These are phyloP conservation scores for Ceratosolen fusciceps DNA, from an alignment of 1,140 invertebrate species.

Conservation along the genomic window DNA sequence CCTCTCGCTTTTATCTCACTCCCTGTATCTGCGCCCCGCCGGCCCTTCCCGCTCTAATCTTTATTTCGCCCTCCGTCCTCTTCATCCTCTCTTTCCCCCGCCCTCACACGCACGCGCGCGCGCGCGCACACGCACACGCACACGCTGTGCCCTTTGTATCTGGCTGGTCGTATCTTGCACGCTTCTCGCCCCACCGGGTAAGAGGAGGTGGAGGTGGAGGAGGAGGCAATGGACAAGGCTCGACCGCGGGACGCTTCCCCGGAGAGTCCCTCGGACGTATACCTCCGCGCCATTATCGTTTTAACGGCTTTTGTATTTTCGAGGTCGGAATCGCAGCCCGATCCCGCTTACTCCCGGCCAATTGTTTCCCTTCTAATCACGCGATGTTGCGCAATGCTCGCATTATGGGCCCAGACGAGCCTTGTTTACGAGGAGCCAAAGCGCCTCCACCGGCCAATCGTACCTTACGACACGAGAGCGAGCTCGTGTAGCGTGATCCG, in stretches of 20 bases:
- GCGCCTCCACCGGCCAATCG: not conserved
- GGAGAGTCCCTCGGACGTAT: not conserved
- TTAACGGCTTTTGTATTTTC: slow-evolving; percentile 21
- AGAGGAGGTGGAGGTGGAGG: not conserved
- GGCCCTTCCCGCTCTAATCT: not conserved
- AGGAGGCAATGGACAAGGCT: slow-evolving; percentile 15
- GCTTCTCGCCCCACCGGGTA: slow-evolving; percentile 24
- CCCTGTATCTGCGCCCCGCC: slow-evolving; percentile 9
- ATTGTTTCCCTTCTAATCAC: slow-evolving; percentile 11
- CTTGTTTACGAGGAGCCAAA: not conserved
- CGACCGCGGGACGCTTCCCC: not conserved
- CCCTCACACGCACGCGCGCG: not conserved
- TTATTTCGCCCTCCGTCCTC: not conserved
- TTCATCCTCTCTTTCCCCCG: slow-evolving; percentile 7
- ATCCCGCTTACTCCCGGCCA: not conserved
- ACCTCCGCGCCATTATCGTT: not conserved
- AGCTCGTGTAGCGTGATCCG: not conserved
- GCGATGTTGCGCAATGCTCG: slow-evolving; percentile 14
- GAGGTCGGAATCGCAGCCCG: not conserved
- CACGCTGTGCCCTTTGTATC: not conserved
- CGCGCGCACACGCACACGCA: slow-evolving; percentile 9
- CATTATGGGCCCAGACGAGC: not conserved
- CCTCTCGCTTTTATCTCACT: slow-evolving; percentile 33
- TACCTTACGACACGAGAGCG: not conserved
- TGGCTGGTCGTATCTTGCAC: slow-evolving; percentile 9